A percentile compares a stretch with the other conserved stretches of the same genome.
Conservation (phyloP, 64 coral and sea anemone genomes). For the Dendrophyllia cribrosa region DNA sequence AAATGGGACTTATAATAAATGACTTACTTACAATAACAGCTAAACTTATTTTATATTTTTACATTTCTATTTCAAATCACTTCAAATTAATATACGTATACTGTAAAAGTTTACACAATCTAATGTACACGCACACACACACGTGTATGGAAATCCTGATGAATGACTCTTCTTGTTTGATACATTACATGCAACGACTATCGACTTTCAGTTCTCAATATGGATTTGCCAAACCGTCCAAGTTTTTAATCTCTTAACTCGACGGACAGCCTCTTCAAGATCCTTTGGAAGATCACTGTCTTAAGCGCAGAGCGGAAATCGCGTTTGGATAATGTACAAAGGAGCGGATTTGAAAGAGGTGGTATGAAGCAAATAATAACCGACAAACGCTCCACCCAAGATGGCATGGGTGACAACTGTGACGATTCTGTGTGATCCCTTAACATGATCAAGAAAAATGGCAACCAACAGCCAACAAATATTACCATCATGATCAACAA, state of each 20-base stretch:
- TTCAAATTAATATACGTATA: no score
- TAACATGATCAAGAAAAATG: slow-evolving; percentile 38
- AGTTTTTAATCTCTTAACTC: background rate
- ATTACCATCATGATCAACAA: slow-evolving; percentile 48
- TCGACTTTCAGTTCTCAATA: no score
- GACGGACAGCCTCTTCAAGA: background rate
- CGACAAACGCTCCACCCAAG: background rate
- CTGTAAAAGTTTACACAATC: no score
- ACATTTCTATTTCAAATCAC: no score
- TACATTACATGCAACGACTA: no score
- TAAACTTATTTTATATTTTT: no score
- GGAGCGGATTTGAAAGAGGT: slow-evolving; percentile 53
- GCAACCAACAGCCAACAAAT: slow-evolving; percentile 54
- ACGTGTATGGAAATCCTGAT: no score
- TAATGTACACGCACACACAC: no score
- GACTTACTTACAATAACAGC: no score
- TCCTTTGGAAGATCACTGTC: background rate
- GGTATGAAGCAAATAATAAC: slow-evolving; percentile 57
- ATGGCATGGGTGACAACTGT: slow-evolving; percentile 2
- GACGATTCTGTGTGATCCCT: slow-evolving; percentile 51
- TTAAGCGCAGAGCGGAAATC: slow-evolving; percentile 69
- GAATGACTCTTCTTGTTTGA: no score
- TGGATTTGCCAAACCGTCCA: no score
- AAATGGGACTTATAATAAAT: no score
- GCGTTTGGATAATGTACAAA: slow-evolving; percentile 71